Conservation (phyloP, 2,888 invertebrate genomes). For the Tiliacea aurago region DNA sequence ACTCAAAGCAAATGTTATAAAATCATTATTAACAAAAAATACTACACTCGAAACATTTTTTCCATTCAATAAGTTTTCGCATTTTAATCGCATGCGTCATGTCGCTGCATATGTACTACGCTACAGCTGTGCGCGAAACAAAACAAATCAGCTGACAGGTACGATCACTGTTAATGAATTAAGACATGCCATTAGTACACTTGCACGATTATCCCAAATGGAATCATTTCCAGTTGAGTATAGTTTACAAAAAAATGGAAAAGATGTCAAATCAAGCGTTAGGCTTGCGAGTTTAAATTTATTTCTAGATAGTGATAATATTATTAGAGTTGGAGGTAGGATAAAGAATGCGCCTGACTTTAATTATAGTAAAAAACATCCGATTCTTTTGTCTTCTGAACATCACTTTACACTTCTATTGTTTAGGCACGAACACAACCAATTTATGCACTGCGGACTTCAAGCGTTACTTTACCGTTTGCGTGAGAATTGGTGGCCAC, state of each 20-base stretch:
- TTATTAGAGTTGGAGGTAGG: neutral
- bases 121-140: neutral
- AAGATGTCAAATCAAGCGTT: neutral
- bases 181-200: neutral
- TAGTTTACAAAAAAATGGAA: neutral
- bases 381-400: conserved; percentile 5
- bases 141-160: conserved; percentile 1
- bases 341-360: neutral
- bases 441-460: conserved; percentile 1
- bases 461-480: neutral
- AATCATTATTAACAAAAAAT: too few species aligned
- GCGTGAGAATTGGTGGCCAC: neutral
- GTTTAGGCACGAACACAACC: neutral
- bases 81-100: too few species aligned
- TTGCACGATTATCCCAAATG: neutral
- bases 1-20: too few species aligned
- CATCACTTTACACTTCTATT: conserved; percentile 1
- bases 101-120: too few species aligned
- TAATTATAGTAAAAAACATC: neutral
- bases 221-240: neutral
- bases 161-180: neutral
- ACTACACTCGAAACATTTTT: too few species aligned
- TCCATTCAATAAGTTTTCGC: too few species aligned
- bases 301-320: neutral
- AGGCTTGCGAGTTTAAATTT: neutral